phyloP scores from a whole-genome alignment of 2,113 vertebrate genomes.

The Numida meleagris region DNA sequence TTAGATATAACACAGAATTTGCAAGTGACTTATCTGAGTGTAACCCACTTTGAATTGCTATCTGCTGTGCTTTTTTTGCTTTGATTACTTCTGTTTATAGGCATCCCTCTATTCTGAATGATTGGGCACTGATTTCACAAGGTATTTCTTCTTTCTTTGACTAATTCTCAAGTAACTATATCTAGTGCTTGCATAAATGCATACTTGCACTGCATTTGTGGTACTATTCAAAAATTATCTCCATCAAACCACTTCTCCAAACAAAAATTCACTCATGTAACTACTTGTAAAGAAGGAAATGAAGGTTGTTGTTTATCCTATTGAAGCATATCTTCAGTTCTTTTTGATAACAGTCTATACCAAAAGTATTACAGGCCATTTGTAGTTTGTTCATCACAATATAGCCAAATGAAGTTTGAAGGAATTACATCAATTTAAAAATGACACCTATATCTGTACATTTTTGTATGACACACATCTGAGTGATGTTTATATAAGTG shows the following conservation, averaged over 20 bases:
- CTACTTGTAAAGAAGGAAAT: neutral
- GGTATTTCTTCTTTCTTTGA: neutral
- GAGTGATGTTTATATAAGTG: neutral
- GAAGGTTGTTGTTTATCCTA: neutral
- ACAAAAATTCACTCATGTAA: neutral
- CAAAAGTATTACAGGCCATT: neutral
- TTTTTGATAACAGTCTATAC: neutral
- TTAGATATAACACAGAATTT: neutral
- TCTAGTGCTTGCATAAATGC: neutral
- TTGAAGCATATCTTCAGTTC: neutral
- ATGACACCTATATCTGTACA: neutral
- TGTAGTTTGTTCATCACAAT: neutral
- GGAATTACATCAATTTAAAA: neutral
- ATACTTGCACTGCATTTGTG: neutral
- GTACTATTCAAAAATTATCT: neutral
- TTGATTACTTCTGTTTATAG: neutral
- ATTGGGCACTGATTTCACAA: neutral
- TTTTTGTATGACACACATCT: neutral
- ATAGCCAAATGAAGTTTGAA: neutral
- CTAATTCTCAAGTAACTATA: neutral
- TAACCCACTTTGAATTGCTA: neutral
- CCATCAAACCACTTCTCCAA: neutral
- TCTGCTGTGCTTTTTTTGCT: neutral
- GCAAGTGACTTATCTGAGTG: neutral
- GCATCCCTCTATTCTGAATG: neutral